phyloP scores from a whole-genome alignment of 2,888 invertebrate genomes.

The Eupithecia exiguata region DNA sequence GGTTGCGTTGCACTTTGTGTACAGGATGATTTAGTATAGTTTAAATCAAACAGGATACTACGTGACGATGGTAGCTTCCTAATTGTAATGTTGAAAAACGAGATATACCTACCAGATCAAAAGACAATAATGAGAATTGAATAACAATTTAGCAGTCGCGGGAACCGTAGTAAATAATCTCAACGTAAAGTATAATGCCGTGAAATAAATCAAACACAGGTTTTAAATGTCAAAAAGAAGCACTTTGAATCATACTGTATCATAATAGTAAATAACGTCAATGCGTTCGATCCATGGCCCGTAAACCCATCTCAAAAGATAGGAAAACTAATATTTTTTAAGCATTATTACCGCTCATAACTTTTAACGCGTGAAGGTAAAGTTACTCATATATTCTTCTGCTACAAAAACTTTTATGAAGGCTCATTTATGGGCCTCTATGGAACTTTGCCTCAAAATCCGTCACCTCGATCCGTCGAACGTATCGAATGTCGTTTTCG shows the following conservation, averaged over 20 bases:
- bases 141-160: background rate
- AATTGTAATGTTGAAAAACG: background rate
- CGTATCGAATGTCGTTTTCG: constrained; percentile 71
- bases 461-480: constrained; percentile 54
- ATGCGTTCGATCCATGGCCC: constrained; percentile 8
- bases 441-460: constrained; percentile 58
- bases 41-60: constrained; percentile 3
- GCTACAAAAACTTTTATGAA: constrained; percentile 23
- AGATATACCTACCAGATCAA: background rate
- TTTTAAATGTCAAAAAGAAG: background rate
- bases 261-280: constrained; percentile 7
- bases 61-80: background rate
- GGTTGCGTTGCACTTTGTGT: constrained; percentile 3
- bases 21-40: constrained; percentile 10
- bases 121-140: background rate
- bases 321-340: constrained; percentile 15
- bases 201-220: constrained; percentile 7
- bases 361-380: constrained; percentile 31
- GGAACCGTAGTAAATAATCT: constrained; percentile 3
- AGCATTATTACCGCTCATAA: constrained; percentile 31
- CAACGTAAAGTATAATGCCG: background rate
- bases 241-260: constrained; percentile 3
- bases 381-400: constrained; percentile 28
- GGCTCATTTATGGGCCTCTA: constrained; percentile 43
- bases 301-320: constrained; percentile 40